These are phyloP conservation scores for Tapirus terrestris DNA, from an alignment of 2,113 vertebrate species.

Conservation along the genomic window DNA sequence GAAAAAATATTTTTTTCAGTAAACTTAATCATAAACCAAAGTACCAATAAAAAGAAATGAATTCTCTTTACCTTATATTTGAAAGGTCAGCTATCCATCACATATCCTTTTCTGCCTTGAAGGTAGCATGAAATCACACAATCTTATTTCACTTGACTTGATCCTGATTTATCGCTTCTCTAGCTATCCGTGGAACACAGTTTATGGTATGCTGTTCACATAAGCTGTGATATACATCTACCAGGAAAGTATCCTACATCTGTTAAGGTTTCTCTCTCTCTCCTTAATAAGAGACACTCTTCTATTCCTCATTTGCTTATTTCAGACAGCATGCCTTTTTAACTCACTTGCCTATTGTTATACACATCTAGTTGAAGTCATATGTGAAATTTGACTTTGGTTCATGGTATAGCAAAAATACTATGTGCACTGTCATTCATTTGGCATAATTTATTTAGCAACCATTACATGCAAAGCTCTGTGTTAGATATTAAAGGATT, in stretches of 20 bases:
- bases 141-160: neutral
- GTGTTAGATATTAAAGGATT: neutral
- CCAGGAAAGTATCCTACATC: neutral
- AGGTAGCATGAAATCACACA: neutral
- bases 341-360: neutral
- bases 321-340: neutral
- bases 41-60: neutral
- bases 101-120: neutral
- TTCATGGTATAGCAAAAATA: neutral
- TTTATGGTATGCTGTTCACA: neutral
- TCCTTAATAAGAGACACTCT: neutral
- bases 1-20: neutral
- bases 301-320: neutral
- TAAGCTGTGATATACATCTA: neutral
- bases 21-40: conserved; percentile 50
- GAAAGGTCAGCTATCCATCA: conserved; percentile 44
- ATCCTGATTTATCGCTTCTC: neutral
- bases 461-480: neutral
- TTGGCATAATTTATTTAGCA: neutral
- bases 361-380: neutral
- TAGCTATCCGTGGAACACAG: fast-evolving
- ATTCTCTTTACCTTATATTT: neutral
- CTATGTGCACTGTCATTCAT: neutral
- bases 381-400: neutral
- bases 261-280: neutral